These are phyloP conservation scores for Strigamia transsilvanica DNA, from an alignment of 2,888 invertebrate species.

Conservation along the genomic window DNA sequence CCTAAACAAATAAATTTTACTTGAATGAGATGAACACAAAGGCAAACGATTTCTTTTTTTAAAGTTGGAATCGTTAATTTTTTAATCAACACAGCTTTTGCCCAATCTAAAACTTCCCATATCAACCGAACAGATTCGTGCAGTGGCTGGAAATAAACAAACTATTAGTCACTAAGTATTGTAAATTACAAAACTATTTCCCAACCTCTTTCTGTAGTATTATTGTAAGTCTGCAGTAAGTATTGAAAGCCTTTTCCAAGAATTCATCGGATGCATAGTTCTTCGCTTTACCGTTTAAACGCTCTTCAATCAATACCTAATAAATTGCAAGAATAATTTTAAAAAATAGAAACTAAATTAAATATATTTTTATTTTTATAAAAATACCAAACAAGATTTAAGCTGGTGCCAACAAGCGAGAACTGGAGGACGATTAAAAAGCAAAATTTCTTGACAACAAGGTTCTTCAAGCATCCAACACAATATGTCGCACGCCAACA, in stretches of 20 bases:
- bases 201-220: neutral
- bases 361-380: neutral
- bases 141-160: neutral
- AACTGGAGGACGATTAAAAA: neutral
- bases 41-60: neutral
- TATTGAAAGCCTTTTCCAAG: conserved; percentile 9
- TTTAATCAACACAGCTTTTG: neutral
- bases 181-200: neutral
- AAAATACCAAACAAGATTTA: neutral
- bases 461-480: conserved; percentile 34
- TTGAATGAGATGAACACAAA: neutral
- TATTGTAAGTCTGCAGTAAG: conserved; percentile 18
- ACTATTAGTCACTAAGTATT: neutral
- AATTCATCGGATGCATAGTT: neutral
- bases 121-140: neutral
- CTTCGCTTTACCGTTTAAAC: neutral
- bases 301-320: neutral
- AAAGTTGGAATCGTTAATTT: neutral
- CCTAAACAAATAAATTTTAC: neutral
- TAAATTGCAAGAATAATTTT: neutral
- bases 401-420: neutral
- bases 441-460: neutral
- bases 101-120: neutral
- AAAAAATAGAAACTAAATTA: neutral
- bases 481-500: conserved; percentile 29